A percentile compares a stretch with the other conserved stretches of the same genome.
These are phyloP conservation scores for Gymnoscelis rufifasciata DNA, from an alignment of 2,888 invertebrate genomes.

Conservation along the genomic window DNA sequence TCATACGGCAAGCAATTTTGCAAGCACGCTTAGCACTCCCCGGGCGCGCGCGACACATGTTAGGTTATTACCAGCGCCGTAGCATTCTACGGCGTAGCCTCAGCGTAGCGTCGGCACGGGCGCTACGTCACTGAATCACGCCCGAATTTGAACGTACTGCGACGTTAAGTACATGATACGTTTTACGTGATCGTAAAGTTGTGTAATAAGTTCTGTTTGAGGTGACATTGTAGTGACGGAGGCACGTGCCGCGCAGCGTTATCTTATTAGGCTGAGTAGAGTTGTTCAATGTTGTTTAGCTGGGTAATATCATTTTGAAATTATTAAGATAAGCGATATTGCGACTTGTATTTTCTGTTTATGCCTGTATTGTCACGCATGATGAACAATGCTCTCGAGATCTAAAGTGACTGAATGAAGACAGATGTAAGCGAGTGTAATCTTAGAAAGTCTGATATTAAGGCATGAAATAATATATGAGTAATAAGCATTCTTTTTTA, in stretches of 20 bases:
- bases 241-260: not conserved
- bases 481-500: too few relatives aligned
- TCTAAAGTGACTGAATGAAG: too few relatives aligned
- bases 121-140: slow-evolving; percentile 19
- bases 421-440: too few relatives aligned
- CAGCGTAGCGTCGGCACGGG: slow-evolving; percentile 10
- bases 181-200: slow-evolving; percentile 22
- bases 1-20: slow-evolving; percentile 21
- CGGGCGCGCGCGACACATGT: slow-evolving; percentile 23
- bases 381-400: too few relatives aligned
- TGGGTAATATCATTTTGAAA: too few relatives aligned
- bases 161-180: slow-evolving; percentile 9
- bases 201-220: slow-evolving; percentile 26
- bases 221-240: slow-evolving; percentile 21
- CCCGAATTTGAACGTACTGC: slow-evolving; percentile 15
- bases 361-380: too few relatives aligned
- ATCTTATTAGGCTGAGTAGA: not conserved
- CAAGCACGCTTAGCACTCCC: slow-evolving; percentile 20
- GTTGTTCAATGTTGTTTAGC: not conserved
- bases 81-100: slow-evolving; percentile 16
- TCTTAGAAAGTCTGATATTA: too few relatives aligned
- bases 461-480: too few relatives aligned
- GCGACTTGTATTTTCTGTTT: too few relatives aligned
- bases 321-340: too few relatives aligned
- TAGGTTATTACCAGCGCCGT: slow-evolving; percentile 23